phyloP scores from a whole-genome alignment of 2,113 vertebrate genomes.

The Bucco capensis region DNA sequence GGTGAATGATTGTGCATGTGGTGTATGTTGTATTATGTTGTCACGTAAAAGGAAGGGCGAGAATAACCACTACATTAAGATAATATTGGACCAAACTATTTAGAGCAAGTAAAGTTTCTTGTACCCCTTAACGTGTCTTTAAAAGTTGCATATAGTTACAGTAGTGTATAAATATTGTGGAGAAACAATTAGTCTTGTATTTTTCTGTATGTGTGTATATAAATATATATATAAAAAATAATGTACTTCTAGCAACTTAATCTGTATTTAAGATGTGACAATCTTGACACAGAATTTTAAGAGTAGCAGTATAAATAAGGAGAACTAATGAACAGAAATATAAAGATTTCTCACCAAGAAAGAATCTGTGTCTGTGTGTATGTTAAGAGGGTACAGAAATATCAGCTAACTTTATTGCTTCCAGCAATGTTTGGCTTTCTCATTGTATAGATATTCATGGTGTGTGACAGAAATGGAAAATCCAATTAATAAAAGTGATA shows the following conservation, averaged over 20 bases:
- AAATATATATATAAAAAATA: conserved; percentile 74
- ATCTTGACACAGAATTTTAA: conserved; percentile 74
- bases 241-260: conserved; percentile 77
- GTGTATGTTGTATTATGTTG: conserved; percentile 77
- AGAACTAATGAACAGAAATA: conserved; percentile 38
- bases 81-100: conserved; percentile 90
- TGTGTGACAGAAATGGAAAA: conserved; percentile 69
- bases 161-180: conserved; percentile 92
- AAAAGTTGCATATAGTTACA: conserved; percentile 89
- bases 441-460: conserved; percentile 68
- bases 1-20: conserved; percentile 92
- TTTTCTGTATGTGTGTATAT: conserved; percentile 83
- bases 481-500: conserved; percentile 74
- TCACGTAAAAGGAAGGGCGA: conserved; percentile 74
- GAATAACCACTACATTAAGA: conserved; percentile 77
- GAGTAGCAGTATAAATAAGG: conserved; percentile 63
- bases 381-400: conserved; percentile 67
- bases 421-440: conserved; percentile 66
- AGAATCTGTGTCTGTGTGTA: neutral
- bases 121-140: conserved; percentile 78
- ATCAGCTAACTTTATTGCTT: conserved; percentile 61
- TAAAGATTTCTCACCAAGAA: conserved; percentile 39
- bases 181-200: conserved; percentile 81
- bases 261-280: conserved; percentile 81
- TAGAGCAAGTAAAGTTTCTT: conserved; percentile 78